Evolutionary conservation across 2,888 invertebrate genomes (phyloP).

Genomic region (Lasioglossum morio): DNA sequence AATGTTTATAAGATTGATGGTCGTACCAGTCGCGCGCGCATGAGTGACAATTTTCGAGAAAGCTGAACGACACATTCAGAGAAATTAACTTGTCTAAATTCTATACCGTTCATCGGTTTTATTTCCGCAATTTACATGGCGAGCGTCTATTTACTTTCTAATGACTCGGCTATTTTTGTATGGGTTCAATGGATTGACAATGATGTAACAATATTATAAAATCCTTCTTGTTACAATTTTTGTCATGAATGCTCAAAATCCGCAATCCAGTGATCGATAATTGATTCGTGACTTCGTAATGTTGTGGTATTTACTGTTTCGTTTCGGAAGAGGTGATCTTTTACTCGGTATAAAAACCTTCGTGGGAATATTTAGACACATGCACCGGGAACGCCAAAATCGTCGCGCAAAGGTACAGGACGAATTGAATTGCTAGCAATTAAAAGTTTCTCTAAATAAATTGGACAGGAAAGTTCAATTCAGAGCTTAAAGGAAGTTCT

Average conservation of each 20-base stretch:
- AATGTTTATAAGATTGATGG: slow-evolving; percentile 14
- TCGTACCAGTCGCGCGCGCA: background rate
- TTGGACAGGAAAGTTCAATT: background rate
- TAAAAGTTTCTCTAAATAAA: background rate
- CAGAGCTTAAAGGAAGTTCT: background rate
- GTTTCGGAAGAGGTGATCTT: no score
- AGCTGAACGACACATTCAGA: background rate
- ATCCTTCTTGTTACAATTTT: background rate
- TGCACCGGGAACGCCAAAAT: background rate
- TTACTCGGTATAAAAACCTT: no score
- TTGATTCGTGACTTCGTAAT: no score
- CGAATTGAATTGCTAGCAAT: background rate
- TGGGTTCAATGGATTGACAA: no score
- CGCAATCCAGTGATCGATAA: no score
- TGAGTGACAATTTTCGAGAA: background rate
- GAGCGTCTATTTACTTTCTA: background rate
- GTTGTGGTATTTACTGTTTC: no score
- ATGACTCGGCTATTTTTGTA: background rate
- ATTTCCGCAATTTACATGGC: background rate
- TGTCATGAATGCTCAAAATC: background rate
- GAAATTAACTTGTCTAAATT: background rate
- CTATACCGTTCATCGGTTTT: background rate
- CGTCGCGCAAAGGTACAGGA: background rate
- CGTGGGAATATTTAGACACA: background rate
- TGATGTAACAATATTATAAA: background rate